These are phyloP conservation scores for Cryptophagus acutangulus DNA, from an alignment of 2,888 invertebrate genomes.

Conservation along the genomic window DNA sequence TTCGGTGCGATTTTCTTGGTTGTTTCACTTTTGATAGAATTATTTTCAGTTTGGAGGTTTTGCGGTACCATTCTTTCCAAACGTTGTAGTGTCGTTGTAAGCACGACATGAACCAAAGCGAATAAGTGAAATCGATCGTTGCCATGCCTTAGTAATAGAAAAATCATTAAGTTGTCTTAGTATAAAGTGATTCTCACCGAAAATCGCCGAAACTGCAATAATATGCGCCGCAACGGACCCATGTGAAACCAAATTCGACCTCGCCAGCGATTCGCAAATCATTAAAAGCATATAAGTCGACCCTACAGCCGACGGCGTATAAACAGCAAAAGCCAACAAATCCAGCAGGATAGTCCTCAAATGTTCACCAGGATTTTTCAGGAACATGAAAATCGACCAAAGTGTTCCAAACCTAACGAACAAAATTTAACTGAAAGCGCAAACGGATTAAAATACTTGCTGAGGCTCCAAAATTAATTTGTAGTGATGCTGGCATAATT, in stretches of 20 bases:
- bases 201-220: constrained; percentile 42
- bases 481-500: constrained; percentile 55
- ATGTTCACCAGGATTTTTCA: constrained; percentile 46
- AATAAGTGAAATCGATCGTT: constrained; percentile 47
- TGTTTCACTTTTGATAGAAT: constrained; percentile 40
- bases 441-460: constrained; percentile 26
- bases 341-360: constrained; percentile 50
- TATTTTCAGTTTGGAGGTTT: constrained; percentile 40
- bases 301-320: constrained; percentile 52
- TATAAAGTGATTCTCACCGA: constrained; percentile 35
- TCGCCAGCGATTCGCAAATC: constrained; percentile 43
- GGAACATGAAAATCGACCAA: constrained; percentile 45
- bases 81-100: constrained; percentile 42
- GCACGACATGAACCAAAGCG: constrained; percentile 46
- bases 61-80: constrained; percentile 46
- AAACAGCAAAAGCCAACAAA: constrained; percentile 48
- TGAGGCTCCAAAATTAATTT: constrained; percentile 47
- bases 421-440: constrained; percentile 5
- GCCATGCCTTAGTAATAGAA: constrained; percentile 27
- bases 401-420: constrained; percentile 35
- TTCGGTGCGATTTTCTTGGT: constrained; percentile 23
- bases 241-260: constrained; percentile 31
- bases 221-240: constrained; percentile 39
- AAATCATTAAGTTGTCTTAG: background rate
- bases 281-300: constrained; percentile 47